phyloP scores from a whole-genome alignment of 2,797 vertebrate genomes.

The Petrocephalus schoutedeni region DNA sequence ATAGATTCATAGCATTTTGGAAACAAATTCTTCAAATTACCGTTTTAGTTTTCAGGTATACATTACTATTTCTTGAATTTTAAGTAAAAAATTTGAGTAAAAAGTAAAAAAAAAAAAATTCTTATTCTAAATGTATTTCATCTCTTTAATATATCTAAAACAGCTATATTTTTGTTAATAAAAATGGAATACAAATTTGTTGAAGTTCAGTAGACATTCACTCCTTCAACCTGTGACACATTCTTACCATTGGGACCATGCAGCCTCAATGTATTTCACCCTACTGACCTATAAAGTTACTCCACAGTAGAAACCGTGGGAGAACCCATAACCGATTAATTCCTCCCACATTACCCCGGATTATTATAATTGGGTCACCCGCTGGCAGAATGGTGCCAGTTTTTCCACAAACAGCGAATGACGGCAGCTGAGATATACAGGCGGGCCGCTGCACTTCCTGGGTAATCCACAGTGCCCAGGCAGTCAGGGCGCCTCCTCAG shows the following conservation, averaged over 20 bases:
- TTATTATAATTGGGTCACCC: neutral
- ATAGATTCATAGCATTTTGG: too few relatives aligned
- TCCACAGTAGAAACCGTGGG: neutral
- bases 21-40: neutral
- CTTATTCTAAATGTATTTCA: neutral
- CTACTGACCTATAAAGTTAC: neutral
- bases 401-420: neutral
- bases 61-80: neutral
- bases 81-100: neutral
- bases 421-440: neutral
- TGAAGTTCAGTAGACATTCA: neutral
- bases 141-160: neutral
- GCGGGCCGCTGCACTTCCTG: neutral
- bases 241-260: neutral
- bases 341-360: neutral
- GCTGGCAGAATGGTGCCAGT: neutral
- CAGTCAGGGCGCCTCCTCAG: neutral
- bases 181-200: neutral
- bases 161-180: neutral
- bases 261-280: neutral
- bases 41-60: neutral
- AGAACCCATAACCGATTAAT: neutral
- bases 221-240: neutral
- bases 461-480: neutral
- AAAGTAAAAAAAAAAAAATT: neutral